Evolutionary conservation across 2,888 invertebrate species (phyloP).

Genomic region (Macaria notata): DNA sequence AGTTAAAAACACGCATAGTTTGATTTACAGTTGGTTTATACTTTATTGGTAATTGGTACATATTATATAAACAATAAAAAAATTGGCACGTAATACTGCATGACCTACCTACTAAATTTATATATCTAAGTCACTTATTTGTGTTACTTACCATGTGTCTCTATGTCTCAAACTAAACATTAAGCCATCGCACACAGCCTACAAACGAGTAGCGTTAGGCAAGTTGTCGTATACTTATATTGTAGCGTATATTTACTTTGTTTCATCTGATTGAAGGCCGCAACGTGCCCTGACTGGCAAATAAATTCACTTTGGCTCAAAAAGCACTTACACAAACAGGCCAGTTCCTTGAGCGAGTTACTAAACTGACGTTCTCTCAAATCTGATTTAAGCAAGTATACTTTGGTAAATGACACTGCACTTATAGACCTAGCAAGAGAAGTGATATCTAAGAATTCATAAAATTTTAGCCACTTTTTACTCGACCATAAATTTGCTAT

Average conservation of each 20-base stretch:
- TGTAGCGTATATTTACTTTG: constrained; percentile 30
- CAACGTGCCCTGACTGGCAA: constrained; percentile 30
- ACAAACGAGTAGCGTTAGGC: constrained; percentile 17
- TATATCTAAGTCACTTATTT: no score
- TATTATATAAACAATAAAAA: no score
- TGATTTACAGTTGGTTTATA: no score
- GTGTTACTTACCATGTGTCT: not conserved
- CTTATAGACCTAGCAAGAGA: no score
- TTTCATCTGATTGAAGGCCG: constrained; percentile 34
- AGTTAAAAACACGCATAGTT: no score
- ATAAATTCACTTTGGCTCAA: constrained; percentile 28
- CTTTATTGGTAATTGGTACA: no score
- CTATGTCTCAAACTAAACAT: constrained; percentile 21
- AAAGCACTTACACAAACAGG: constrained; percentile 23
- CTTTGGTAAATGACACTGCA: no score
- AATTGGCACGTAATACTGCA: no score
- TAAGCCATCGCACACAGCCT: not conserved
- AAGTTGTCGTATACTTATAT: constrained; percentile 8
- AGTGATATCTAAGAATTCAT: no score
- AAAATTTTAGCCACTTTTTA: no score
- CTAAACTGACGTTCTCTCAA: constrained; percentile 14
- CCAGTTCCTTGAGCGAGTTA: constrained; percentile 6
- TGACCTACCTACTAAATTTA: no score
- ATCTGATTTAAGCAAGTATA: constrained; percentile 4
- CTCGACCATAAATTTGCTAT: no score